A percentile compares a stretch with the other conserved stretches of the same genome.
These are phyloP conservation scores for Orientallactaga sibirica DNA, from an alignment of 2,797 vertebrate genomes.

Conservation along the genomic window DNA sequence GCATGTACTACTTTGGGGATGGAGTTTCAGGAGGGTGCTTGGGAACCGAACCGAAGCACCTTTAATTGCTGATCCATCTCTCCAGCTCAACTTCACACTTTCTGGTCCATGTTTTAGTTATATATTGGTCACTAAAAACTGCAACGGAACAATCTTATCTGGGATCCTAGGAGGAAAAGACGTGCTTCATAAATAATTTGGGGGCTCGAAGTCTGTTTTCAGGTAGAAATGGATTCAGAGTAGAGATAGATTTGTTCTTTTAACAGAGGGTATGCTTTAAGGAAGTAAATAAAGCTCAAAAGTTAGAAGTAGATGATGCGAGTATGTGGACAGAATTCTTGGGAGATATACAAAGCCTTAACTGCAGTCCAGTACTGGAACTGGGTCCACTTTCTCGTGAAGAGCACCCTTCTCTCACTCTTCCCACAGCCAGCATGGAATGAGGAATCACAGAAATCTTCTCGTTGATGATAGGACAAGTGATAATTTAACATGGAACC, in stretches of 20 bases:
- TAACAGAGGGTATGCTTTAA: neutral
- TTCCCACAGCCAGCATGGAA: neutral
- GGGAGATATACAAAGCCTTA: neutral
- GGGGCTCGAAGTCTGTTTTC: neutral
- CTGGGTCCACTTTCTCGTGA: neutral
- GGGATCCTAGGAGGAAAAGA: neutral
- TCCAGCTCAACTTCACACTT: neutral
- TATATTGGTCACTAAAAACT: neutral
- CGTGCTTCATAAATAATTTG: neutral
- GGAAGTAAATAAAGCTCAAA: neutral
- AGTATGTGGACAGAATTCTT: neutral
- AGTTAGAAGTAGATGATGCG: neutral
- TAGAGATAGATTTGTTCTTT: neutral
- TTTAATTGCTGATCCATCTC: no score
- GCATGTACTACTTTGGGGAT: no score
- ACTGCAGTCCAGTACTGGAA: neutral
- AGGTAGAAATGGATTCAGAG: neutral
- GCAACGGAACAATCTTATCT: neutral
- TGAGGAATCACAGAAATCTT: neutral
- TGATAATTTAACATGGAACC: neutral
- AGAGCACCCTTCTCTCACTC: neutral
- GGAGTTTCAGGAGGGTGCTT: no score
- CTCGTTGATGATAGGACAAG: neutral
- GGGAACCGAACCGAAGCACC: no score
- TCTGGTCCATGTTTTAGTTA: slow-evolving; percentile 1